Base-by-base conservation (phyloP, 2,113 vertebrate species). In the Riparia riparia region DNA sequence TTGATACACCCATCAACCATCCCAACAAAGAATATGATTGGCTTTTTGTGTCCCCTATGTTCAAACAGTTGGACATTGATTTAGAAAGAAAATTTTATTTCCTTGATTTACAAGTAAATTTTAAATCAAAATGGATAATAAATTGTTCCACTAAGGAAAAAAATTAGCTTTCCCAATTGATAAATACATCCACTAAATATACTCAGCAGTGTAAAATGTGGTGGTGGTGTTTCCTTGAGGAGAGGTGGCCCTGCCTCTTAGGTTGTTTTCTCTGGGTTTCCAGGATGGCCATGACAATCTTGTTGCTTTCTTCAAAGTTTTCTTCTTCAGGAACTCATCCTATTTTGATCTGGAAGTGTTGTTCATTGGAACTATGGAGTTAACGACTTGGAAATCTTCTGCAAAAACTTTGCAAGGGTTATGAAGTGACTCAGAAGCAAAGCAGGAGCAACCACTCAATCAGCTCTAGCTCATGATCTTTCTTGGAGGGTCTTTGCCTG, bases 391-490 rank as follows among this genome's bases (percentile, higher is more conserved):
- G 56, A 94, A 92, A 86, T 86, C 39, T 90, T 86, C 66, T 81
- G 47, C 44, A 60, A 73, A 63, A 56, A 21, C 39, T 96, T 90
- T 57, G 31, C 53, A 84, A 78, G 41, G 68, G 50, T 80, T 90
- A 39, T 71, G 37, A 64, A 94, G 68, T 81, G 82, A 90, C 28
- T 93, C 64, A 83, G 51, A 78, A 73, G 39, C 72, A 83, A 94
- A 90, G 56, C 41, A 78, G 60, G 76, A 88, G n/a, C 18, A 81
- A 44, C 56, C 76, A 83, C 51, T 92, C 82, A 44, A 64, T 58
- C 57, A 94, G 51, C n/a, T 61, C 39, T 42, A 16, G 41, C 53
- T 83, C 64, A 64, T 69, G 29, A 57, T 89, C 81, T 85, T 91
- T 82, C 57, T 91, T 20, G 1, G 72, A 79, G 37, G 31, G 60